Conservation (phyloP, 2,113 vertebrate species). For the Amblyopsis rosae region DNA sequence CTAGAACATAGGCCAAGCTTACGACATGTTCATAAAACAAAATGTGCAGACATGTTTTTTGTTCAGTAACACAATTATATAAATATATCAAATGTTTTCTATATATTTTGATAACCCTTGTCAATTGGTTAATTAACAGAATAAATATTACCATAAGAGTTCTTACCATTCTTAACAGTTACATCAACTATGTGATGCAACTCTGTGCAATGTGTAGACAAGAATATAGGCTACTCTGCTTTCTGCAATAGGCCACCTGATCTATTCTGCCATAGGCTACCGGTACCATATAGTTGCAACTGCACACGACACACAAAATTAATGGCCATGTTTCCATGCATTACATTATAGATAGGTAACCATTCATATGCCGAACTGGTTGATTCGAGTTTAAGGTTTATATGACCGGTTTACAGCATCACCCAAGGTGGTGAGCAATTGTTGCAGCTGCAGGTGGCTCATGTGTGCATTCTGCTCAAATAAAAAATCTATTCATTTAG, state of each 20-base stretch:
- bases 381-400: background rate
- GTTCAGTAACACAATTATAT: too few relatives aligned
- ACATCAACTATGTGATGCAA: slow-evolving; percentile 35
- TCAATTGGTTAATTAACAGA: slow-evolving; percentile 1
- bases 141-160: too few relatives aligned
- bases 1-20: background rate
- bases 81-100: too few relatives aligned
- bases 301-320: background rate
- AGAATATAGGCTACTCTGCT: too few relatives aligned
- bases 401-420: background rate
- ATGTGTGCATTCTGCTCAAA: background rate
- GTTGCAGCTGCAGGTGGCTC: background rate
- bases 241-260: too few relatives aligned
- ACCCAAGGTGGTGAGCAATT: background rate
- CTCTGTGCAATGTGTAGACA: slow-evolving; percentile 19
- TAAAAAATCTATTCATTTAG: background rate
- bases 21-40: too few relatives aligned
- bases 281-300: background rate
- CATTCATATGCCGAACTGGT: background rate
- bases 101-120: too few relatives aligned
- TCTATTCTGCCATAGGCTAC: too few relatives aligned
- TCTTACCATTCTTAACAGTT: too few relatives aligned
- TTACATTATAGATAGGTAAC: too few relatives aligned
- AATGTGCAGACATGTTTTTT: too few relatives aligned
- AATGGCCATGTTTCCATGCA: background rate